phyloP scores from a whole-genome alignment of 2,113 vertebrate species.

The Capricornis sumatraensis region DNA sequence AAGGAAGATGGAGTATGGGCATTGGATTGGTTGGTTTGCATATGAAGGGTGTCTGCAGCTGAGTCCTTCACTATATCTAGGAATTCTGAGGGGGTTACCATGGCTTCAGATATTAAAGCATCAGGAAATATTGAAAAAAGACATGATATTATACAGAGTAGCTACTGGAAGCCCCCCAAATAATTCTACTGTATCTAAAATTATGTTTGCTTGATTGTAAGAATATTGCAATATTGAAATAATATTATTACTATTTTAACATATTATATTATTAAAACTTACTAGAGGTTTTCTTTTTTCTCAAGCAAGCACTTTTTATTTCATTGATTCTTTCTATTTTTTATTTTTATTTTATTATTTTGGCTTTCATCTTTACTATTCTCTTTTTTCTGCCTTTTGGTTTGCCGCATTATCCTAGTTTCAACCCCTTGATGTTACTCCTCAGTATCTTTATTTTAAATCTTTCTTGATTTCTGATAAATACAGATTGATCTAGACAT shows the following conservation, averaged over 20 bases:
- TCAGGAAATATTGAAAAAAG: background rate
- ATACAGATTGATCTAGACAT: background rate
- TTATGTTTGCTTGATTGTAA: background rate
- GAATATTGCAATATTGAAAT: background rate
- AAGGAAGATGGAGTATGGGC: background rate
- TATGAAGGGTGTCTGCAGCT: background rate
- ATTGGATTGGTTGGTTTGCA: background rate
- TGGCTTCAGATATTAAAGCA: background rate
- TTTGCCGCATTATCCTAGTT: background rate
- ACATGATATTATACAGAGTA: background rate
- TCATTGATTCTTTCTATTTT: background rate
- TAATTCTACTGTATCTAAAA: background rate
- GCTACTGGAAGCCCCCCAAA: background rate
- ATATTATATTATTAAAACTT: background rate
- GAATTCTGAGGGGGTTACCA: background rate
- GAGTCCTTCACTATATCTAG: background rate
- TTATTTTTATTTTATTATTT: constrained; percentile 39
- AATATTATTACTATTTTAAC: background rate
- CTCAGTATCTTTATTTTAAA: background rate
- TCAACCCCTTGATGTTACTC: constrained; percentile 7
- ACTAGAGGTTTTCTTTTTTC: background rate
- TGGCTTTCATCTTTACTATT: constrained; percentile 20
- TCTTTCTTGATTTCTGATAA: constrained; percentile 25
- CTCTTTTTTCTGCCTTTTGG: background rate
- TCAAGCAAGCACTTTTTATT: background rate